Evolutionary conservation across 2,113 vertebrate species (phyloP), one percentile per base, ranked within the genome.

Genomic region (Casuarius casuarius): DNA sequence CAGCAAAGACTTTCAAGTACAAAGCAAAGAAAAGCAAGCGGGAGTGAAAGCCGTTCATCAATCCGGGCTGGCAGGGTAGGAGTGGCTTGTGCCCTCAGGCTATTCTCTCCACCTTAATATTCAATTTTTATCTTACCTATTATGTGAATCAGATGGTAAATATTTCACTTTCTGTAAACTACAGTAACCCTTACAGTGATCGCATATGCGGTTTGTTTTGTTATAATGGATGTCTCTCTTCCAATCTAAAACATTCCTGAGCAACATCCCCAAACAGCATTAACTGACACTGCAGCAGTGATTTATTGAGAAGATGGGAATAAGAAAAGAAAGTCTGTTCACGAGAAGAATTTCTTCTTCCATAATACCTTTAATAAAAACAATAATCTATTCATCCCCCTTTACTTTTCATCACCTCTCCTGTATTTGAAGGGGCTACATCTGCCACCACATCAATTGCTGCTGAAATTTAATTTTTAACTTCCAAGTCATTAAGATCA

Each of bases 1-100:
- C 87, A 92, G 87, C 85, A 96, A 95, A 94, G 95, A 96, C 91
- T 90, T 95, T 96, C 92, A 97, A 95, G 87, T 93, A 88, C 94
- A 96, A 93, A 96, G 85, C 74, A 88, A 95, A 90, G 92, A 66
- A 94, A 93, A 94, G 1, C 0, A 18, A 89, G 89, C 29, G 79
- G 68, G 82, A 95, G 84, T 10, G 5, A 77, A 90, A 91, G 82
- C 73, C 3, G 0, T 66, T 79, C 95, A 90, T 93, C 91, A 96
- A 94, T 94, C 76, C 90, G 1, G 0, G 35, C 82, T 96, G 63
- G 72, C 62, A 89, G 74, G 71, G 84, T 9, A 91, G 92, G 86
- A 97, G 92, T n/a, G 92, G 48, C 86, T 93, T 5, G 7, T 72
- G 71, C 70, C 93, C 88, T 90, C 54, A 0, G 75, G 92, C 79